Evolutionary conservation across 2,888 invertebrate genomes (phyloP), one percentile per base, ranked within the genome.

Genomic region (Lapara coniferarum): DNA sequence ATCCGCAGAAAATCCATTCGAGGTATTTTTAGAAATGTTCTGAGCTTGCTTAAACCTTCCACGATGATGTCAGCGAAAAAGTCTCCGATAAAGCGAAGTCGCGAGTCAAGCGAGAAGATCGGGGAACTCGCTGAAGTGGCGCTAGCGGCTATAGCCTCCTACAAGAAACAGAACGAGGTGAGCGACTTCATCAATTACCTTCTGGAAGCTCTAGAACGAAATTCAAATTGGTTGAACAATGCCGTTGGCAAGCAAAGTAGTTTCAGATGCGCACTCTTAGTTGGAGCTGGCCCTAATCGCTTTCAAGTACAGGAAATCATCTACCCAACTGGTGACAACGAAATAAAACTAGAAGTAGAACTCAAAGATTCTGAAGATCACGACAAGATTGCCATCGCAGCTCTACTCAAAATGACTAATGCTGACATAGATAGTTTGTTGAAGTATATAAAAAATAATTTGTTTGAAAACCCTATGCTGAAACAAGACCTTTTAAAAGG

Each of bases 301-400:
- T 92, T 91, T 72, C 89, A 89, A 73, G 81, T 91, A 4, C 89
- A 90, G 79, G 86, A 92, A 79, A 85, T 88, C 12, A 90, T 93
- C 69, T 93, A 92, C 73, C 93, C 93, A 0, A 77, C 83, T n/a
- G 79, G 81, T 14, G 82, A 85, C 16, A 76, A 81, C 14, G 83
- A 87, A 67, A 75, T 91, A n/a, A 88, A 86, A 71, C 79, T 93
- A 0, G 89, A 92, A 82, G 86, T 92, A 1, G 92, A 92, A 74
- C 78, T 88, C 8, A 87, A 82, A 72, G 89, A 92, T 10, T 90
- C 89, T 0, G 92, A 92, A 73, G 93, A 93, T 70, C 78, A 88
- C 69, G 92, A 93, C 71, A 92, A 93, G 80, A 80, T 93, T 12
- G 92, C 91, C 4, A 83, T 93, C 13, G 90, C 91, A 3, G 92